Conservation (phyloP, 2,113 vertebrate genomes). For the Mirza zaza region DNA sequence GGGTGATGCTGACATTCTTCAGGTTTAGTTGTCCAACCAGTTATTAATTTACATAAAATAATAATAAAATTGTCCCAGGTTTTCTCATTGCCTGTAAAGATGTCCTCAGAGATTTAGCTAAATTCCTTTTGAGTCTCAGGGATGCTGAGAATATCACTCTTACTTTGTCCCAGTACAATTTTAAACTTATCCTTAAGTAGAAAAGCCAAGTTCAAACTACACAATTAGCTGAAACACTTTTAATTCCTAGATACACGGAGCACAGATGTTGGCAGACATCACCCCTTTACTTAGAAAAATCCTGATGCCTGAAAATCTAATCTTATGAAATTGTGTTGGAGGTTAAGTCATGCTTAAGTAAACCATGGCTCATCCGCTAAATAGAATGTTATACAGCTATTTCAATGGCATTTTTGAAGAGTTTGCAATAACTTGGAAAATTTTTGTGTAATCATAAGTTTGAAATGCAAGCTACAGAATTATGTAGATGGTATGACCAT, state of each 20-base stretch:
- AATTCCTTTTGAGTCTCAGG: neutral
- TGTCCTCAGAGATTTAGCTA: neutral
- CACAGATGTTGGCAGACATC: neutral
- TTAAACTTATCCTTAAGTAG: neutral
- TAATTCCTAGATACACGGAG: neutral
- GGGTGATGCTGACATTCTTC: neutral
- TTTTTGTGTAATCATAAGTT: neutral
- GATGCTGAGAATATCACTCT: neutral
- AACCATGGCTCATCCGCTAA: neutral
- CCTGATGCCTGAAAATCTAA: neutral
- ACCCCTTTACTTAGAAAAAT: neutral
- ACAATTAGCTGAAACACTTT: neutral
- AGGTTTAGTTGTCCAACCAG: neutral
- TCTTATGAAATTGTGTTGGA: neutral
- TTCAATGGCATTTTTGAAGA: neutral
- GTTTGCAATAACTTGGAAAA: neutral
- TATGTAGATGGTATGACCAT: neutral
- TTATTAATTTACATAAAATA: neutral
- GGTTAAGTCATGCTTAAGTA: neutral
- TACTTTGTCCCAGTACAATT: neutral
- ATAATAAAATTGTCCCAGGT: neutral
- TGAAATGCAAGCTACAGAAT: neutral
- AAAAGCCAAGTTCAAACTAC: neutral
- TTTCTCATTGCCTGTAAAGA: neutral
- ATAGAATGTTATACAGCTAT: neutral